Percentiles rank a stretch among this genome's conserved stretches.
Conservation (phyloP, 2,888 invertebrate species). For the Plagodis pulveraria region DNA sequence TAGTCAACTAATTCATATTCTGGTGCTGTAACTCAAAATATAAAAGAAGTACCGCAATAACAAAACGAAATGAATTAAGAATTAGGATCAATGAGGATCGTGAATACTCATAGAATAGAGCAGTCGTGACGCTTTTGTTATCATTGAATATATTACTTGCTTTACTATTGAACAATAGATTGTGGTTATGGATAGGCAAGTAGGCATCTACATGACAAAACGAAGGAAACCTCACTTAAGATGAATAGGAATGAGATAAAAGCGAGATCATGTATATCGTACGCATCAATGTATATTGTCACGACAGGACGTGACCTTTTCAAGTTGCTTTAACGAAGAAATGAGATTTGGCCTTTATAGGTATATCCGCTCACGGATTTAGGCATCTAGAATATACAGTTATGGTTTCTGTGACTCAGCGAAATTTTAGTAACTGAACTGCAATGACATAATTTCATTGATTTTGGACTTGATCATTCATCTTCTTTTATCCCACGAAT, state of each 20-base stretch:
- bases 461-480: too few species aligned
- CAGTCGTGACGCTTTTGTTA: slow-evolving; percentile 45
- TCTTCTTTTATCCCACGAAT: too few species aligned
- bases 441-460: too few species aligned
- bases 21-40: neutral
- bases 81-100: slow-evolving; percentile 34
- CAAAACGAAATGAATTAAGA: slow-evolving; percentile 23
- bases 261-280: slow-evolving; percentile 14
- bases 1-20: neutral
- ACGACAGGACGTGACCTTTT: slow-evolving; percentile 23
- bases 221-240: slow-evolving; percentile 46
- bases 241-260: slow-evolving; percentile 39
- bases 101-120: slow-evolving; percentile 36
- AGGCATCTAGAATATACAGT: neutral
- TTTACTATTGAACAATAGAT: slow-evolving; percentile 53
- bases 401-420: too few species aligned
- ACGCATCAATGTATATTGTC: slow-evolving; percentile 7
- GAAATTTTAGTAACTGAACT: too few species aligned
- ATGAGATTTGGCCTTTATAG: slow-evolving; percentile 7
- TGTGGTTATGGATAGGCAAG: slow-evolving; percentile 53
- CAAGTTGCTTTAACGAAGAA: slow-evolving; percentile 13
- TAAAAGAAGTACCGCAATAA: slow-evolving; percentile 19
- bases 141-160: slow-evolving; percentile 52
- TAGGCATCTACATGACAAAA: slow-evolving; percentile 69
- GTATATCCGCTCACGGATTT: slow-evolving; percentile 4